A percentile compares a stretch with the other conserved stretches of the same genome.
Evolutionary conservation across 2,113 vertebrate species (phyloP).

Genomic region (Ophthalmolycus amberensis): DNA sequence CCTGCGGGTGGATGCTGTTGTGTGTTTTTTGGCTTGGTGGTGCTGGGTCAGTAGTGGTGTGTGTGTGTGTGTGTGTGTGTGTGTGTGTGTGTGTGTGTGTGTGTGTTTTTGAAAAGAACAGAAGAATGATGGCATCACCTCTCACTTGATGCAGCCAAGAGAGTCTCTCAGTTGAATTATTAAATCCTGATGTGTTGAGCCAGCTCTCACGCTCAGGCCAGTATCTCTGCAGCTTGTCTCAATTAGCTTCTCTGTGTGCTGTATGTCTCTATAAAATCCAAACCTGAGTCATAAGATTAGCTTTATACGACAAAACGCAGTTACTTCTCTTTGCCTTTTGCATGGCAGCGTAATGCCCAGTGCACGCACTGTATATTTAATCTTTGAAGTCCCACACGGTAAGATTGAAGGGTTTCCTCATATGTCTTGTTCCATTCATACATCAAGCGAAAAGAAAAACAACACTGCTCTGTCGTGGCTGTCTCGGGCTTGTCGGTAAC

Average conservation of each 20-base stretch:
- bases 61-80: neutral
- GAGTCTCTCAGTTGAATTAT: constrained; percentile 44
- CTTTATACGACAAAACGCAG: neutral
- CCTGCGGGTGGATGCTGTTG: neutral
- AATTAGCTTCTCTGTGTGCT: neutral
- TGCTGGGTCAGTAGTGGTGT: neutral
- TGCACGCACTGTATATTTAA: neutral
- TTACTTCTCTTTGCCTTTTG: neutral
- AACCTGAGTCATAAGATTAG: neutral
- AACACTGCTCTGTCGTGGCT: neutral
- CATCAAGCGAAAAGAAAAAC: neutral
- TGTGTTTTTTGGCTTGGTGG: neutral
- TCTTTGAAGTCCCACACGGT: neutral
- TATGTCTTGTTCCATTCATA: constrained; percentile 26
- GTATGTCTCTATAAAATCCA: neutral
- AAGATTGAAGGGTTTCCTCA: neutral
- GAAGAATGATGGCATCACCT: neutral
- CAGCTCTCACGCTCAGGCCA: neutral
- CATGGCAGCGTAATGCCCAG: neutral
- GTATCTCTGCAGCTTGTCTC: neutral
- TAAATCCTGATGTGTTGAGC: constrained; percentile 20
- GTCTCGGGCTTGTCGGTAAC: constrained; percentile 8
- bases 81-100: no score
- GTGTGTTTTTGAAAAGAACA: neutral
- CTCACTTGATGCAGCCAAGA: constrained; percentile 21